A percentile compares a stretch with the other conserved stretches of the same genome.
phyloP scores from a whole-genome alignment of 2,888 invertebrate genomes.

The Coelogynopora nodosa region DNA sequence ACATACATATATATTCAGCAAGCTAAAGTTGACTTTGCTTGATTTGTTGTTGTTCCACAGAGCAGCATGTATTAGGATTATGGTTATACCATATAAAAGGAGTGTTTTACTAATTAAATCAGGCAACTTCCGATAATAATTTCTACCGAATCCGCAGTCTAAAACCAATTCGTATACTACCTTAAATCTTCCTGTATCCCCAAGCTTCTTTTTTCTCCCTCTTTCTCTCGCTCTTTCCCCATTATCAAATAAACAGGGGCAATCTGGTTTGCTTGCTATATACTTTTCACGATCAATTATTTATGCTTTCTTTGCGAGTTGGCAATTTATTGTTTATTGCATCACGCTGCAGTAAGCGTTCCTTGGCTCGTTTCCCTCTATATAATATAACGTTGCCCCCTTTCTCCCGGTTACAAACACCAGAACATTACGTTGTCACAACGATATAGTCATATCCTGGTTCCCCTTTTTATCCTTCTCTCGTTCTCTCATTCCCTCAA shows the following conservation, averaged over 20 bases:
- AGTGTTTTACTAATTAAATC: conserved; percentile 31
- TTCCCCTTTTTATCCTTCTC: not conserved
- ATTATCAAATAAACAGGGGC: conserved; percentile 13
- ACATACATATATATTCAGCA: too few species aligned
- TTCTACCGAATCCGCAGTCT: not conserved
- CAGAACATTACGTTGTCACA: conserved; percentile 25
- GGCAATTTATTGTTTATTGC: conserved; percentile 28
- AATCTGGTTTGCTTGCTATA: conserved; percentile 23
- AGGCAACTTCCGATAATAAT: conserved; percentile 27
- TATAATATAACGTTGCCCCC: not conserved
- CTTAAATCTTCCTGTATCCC: not conserved
- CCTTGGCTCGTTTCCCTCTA: not conserved
- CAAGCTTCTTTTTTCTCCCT: not conserved
- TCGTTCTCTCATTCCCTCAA: not conserved
- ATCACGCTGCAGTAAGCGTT: not conserved
- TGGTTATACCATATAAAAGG: conserved; percentile 11
- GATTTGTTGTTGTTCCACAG: too few species aligned
- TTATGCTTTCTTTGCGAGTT: conserved; percentile 31
- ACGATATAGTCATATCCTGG: conserved; percentile 27
- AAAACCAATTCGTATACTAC: conserved; percentile 17
- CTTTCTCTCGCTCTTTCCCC: not conserved
- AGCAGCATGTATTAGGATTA: not conserved
- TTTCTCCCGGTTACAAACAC: conserved; percentile 18
- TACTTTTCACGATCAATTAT: conserved; percentile 28
- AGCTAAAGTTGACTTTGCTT: too few species aligned